These are phyloP conservation scores for Linnaemya vulpina DNA, from an alignment of 2,888 invertebrate genomes.

Conservation along the genomic window DNA sequence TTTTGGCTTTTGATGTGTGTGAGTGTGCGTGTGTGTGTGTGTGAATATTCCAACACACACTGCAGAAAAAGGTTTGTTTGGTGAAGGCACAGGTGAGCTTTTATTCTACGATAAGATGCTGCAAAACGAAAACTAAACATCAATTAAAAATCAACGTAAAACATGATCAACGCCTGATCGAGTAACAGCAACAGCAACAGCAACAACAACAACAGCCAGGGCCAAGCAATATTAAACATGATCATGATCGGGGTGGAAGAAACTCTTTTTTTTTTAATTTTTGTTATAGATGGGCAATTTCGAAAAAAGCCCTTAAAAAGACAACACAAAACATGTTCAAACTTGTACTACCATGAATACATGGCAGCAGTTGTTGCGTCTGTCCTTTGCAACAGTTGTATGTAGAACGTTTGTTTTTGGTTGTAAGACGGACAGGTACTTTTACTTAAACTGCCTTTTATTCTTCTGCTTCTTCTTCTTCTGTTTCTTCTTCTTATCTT, in stretches of 20 bases:
- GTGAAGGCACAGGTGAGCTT: conserved; percentile 69
- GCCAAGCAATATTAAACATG: conserved; percentile 74
- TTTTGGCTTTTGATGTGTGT: conserved; percentile 23
- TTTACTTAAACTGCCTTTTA: conserved; percentile 41
- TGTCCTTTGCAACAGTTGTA: conserved; percentile 10
- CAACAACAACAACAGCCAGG: conserved; percentile 31
- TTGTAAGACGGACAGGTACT: conserved; percentile 64
- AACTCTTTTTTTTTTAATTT: too few species aligned
- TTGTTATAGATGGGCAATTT: conserved; percentile 7
- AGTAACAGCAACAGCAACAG: conserved; percentile 72
- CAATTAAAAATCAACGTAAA: conserved; percentile 83
- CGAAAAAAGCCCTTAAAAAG: conserved; percentile 49
- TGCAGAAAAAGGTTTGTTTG: not conserved
- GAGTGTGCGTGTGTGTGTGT: conserved; percentile 50
- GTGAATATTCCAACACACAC: not conserved
- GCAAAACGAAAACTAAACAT: conserved; percentile 74
- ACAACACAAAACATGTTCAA: conserved; percentile 54
- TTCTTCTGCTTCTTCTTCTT: not conserved
- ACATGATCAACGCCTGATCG: conserved; percentile 82
- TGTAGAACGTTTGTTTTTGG: conserved; percentile 46
- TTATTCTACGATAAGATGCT: conserved; percentile 28
- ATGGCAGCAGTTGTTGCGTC: conserved; percentile 5
- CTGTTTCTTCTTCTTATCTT: not conserved
- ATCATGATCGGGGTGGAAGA: conserved; percentile 73
- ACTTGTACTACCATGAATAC: conserved; percentile 48